Base-by-base conservation (phyloP, 2,113 vertebrate species). In the Phylloscopus trochilus region DNA sequence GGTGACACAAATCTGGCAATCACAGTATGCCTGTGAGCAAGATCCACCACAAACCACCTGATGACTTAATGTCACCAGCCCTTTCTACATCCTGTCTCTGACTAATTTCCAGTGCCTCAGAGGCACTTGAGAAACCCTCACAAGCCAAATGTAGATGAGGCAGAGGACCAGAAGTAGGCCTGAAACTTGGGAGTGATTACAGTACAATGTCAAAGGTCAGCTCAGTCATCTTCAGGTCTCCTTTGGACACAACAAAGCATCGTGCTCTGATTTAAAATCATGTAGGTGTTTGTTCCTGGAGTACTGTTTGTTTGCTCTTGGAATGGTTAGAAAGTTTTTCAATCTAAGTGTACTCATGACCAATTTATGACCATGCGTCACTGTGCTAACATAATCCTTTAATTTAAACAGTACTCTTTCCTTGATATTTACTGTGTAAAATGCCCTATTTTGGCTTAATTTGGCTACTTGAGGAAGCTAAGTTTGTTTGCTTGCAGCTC, bases 21-120 rank as follows among this genome's bases (percentile, higher is more conserved):
- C 72, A 55, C 52, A 1, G 11, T 47, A 62, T 0, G 31, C 20
- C 70, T 88, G 79, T 67, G 76, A 96, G 73, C 76, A 89, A 92
- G 59, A 83, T 43, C 39, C 69, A 93, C 89, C 86, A 81, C 86
- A 93, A 94, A 81, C 72, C 79, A 94, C 47, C 85, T 63, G 76
- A 93, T 67, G 35, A 92, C 76, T 94, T 93, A 90, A 92, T 92
- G 83, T 89, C 76, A 90, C 53, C 86, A 89, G 83, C 84, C 88
- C 73, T 87, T 86, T 93, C 86, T 94, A 89, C 92, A 95, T 93
- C 86, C 73, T 94, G 80, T 74, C 22, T 80, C 82, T 95, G 92
- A 92, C 68, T 94, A 86, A 96, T 84, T 81, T 92, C 76, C 86
- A 95, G 88, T 76, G 88, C 85, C 80, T 92, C 90, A 70, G 68